These are phyloP conservation scores for Scomber colias DNA, from an alignment of 2,113 vertebrate genomes.

Conservation along the genomic window DNA sequence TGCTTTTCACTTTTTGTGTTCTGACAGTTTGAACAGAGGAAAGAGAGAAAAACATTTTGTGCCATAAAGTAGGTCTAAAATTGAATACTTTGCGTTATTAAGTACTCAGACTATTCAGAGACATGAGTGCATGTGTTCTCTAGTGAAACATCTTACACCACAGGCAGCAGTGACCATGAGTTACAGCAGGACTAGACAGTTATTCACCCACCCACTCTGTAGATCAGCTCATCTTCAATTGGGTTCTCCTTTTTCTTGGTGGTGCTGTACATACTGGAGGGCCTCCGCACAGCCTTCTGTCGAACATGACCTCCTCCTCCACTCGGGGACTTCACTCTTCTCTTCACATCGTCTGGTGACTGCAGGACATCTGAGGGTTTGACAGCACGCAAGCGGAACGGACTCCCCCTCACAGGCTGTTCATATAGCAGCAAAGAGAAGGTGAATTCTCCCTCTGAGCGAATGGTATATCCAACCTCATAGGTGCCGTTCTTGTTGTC, in stretches of 20 bases:
- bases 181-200: neutral
- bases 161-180: neutral
- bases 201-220: slow-evolving; percentile 86
- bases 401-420: slow-evolving; percentile 93
- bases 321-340: slow-evolving; percentile 94
- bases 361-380: slow-evolving; percentile 91
- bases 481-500: slow-evolving; percentile 99
- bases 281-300: slow-evolving; percentile 94
- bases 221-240: slow-evolving; percentile 88
- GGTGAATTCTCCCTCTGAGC: slow-evolving; percentile 90
- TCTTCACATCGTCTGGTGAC: slow-evolving; percentile 95
- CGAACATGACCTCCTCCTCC: slow-evolving; percentile 91
- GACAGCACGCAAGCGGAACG: slow-evolving; percentile 90
- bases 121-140: neutral
- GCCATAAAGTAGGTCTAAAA: neutral
- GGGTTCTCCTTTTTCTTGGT: slow-evolving; percentile 93
- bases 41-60: neutral
- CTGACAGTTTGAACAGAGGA: neutral
- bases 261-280: slow-evolving; percentile 98
- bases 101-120: neutral
- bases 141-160: neutral
- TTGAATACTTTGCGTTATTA: neutral
- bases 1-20: neutral
- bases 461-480: slow-evolving; percentile 92
- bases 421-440: slow-evolving; percentile 93